Evolutionary conservation across 2,113 vertebrate species (phyloP), one percentile per base, ranked within the genome.

Genomic region (Gila orcuttii): DNA sequence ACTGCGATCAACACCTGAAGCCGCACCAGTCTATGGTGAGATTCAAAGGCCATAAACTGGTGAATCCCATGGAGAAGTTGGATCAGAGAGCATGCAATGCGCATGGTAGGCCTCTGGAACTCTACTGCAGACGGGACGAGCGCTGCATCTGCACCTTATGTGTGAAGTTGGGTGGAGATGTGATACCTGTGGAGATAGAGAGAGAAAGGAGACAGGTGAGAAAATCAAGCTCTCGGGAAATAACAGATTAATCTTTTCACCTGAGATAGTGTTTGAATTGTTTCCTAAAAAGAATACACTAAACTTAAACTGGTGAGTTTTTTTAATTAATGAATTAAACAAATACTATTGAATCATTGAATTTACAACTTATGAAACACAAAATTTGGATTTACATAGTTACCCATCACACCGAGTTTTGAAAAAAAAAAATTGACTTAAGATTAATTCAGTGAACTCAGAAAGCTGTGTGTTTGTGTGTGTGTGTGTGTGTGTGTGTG

Each of bases 51-150:
- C 97, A 98, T 92, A 96, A 95, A 91, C 89, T 99, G 50, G 94
- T 98, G 6, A 93, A 93, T 15, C 97, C 97, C 23, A 94, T 97
- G 85, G 87, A 92, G 62, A 93, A 97, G 91, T 92, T 97, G 80
- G 96, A 97, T n/a, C 93, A 95, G 39, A 94, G 96, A 74, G 96
- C 96, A 77, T 98, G 97, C 81, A 92, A 94, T 0, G 68, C 91
- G 66, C 97, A 99, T 0, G 96, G 96, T 79, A 96, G 96, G 86
- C 96, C 96, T 39, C 94, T 97, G 93, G 97, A 98, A 94, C 95
- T 97, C 84, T 99, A 96, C 95, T 96, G 93, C 90, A 94, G 93
- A 81, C 91, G 89, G 0, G 92, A 93, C 86, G 93, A 94, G 89
- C 93, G 86, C 81, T 97, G 96, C 89, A 95, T 99, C 91, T 99